phyloP scores from a whole-genome alignment of 2,113 vertebrate species.

The Cottus gobio region DNA sequence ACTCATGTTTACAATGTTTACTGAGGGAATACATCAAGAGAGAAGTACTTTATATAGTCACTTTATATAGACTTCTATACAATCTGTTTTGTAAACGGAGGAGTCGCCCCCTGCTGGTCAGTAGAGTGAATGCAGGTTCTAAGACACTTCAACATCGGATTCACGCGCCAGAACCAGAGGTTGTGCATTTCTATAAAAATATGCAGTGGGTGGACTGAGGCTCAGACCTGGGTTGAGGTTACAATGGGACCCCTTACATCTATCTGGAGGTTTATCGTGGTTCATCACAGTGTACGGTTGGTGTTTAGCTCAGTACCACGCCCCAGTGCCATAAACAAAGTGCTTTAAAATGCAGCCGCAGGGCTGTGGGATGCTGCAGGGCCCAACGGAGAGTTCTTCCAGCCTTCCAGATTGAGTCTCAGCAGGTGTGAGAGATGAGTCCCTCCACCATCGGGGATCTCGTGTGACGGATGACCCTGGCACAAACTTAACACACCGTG shows the following conservation, averaged over 20 bases:
- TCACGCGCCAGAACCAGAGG: background rate
- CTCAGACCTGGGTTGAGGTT: background rate
- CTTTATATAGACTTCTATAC: background rate
- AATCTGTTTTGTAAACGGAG: background rate
- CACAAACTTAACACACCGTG: slow-evolving; percentile 65
- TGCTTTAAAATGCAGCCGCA: slow-evolving; percentile 36
- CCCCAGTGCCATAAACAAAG: slow-evolving; percentile 37
- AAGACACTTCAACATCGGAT: background rate
- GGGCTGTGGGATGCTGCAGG: slow-evolving; percentile 56
- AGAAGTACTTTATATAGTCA: too few relatives aligned
- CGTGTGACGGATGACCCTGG: slow-evolving; percentile 69
- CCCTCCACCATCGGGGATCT: slow-evolving; percentile 47
- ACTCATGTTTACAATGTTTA: too few relatives aligned
- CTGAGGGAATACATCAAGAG: too few relatives aligned
- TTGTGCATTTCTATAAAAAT: background rate
- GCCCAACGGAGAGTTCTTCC: slow-evolving; percentile 60
- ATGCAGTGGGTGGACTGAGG: background rate
- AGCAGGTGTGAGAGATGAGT: slow-evolving; percentile 74
- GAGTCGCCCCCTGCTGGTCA: background rate
- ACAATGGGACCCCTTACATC: background rate
- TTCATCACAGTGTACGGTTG: slow-evolving; percentile 8
- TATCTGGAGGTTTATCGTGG: background rate
- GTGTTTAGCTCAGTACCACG: slow-evolving; percentile 22
- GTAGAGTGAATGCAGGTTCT: background rate
- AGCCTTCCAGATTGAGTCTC: slow-evolving; percentile 77